Percentiles rank a stretch among this genome's conserved stretches.
phyloP scores from a whole-genome alignment of 2,888 invertebrate genomes.

The Ormyrus thymus region DNA sequence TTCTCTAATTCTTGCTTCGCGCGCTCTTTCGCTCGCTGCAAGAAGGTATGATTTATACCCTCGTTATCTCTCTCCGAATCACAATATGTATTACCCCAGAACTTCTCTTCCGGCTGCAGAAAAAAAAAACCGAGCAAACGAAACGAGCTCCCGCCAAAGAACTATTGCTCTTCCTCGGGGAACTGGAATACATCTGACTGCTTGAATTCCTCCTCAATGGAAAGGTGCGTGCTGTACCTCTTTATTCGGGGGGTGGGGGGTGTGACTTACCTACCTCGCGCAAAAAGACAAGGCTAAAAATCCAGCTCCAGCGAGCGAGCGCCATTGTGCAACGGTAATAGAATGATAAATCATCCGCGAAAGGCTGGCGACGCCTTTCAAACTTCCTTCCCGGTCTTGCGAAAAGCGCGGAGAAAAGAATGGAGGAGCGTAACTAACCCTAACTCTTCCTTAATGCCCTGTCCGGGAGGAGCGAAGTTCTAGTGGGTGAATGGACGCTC shows the following conservation, averaged over 20 bases:
- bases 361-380: background rate
- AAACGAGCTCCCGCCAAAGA: no score
- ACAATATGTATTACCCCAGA: no score
- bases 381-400: background rate
- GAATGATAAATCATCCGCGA: conserved; percentile 40
- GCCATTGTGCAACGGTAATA: conserved; percentile 32
- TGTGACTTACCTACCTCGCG: background rate
- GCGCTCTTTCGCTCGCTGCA: no score
- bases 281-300: conserved; percentile 7
- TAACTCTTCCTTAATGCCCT: background rate
- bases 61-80: no score
- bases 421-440: background rate
- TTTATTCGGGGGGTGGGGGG: background rate
- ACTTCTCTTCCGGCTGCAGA: no score
- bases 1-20: no score
- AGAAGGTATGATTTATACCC: no score
- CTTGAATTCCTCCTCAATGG: no score
- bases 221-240: background rate
- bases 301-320: background rate
- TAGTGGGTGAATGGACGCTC: no score
- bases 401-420: background rate
- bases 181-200: no score
- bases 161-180: no score
- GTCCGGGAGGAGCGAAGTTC: background rate
- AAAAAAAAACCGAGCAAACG: no score